phyloP scores from a whole-genome alignment of 2,113 vertebrate species.

The Psammodynastes pulverulentus region DNA sequence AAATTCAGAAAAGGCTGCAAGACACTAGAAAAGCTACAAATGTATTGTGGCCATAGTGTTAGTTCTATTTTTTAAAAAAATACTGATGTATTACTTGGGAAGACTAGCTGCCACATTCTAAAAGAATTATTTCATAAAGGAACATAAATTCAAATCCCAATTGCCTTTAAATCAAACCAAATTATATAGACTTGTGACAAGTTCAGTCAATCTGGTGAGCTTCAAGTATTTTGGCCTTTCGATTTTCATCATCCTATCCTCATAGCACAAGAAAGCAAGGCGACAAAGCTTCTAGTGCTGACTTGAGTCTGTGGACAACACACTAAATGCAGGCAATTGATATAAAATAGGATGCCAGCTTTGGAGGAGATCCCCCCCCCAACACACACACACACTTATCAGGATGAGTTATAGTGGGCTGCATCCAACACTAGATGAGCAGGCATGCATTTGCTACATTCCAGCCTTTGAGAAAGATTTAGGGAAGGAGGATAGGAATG shows the following conservation, averaged over 20 bases:
- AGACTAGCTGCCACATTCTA: not conserved
- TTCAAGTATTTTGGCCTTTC: not conserved
- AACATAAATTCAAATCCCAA: not conserved
- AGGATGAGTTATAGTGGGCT: not conserved
- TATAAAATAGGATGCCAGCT: not conserved
- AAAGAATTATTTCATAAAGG: not conserved
- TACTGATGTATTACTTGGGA: constrained; percentile 16
- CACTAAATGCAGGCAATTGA: not conserved
- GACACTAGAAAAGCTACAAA: constrained; percentile 13
- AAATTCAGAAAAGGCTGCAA: constrained; percentile 14
- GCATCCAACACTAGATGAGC: not conserved
- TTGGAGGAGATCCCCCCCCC: not conserved
- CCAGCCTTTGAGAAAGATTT: not conserved
- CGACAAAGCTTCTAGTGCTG: not conserved
- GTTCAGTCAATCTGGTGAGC: not conserved
- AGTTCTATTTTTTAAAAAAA: not conserved
- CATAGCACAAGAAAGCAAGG: not conserved
- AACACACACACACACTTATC: not conserved
- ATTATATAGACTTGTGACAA: not conserved
- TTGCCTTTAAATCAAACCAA: not conserved
- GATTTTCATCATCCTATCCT: not conserved
- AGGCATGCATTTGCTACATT: not conserved
- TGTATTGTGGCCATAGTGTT: not conserved
- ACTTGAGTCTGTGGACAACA: not conserved
- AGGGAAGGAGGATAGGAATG: not conserved